Conservation (phyloP, 2,797 vertebrate genomes). For the Dendrocincla tyrannina region DNA sequence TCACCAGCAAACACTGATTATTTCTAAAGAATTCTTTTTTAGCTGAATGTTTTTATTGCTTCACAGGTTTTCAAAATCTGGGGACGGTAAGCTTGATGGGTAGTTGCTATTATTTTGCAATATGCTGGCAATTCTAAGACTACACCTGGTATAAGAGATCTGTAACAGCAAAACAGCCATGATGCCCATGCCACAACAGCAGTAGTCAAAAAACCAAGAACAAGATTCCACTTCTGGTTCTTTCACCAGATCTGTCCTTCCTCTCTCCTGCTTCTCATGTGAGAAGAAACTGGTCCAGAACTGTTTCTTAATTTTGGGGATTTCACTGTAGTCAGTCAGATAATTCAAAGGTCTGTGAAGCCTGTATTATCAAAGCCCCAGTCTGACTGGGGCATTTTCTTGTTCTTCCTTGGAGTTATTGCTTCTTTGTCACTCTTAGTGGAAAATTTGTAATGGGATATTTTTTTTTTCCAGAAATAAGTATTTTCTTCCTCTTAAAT, state of each 20-base stretch:
- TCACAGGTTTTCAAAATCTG: neutral
- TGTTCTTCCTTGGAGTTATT: neutral
- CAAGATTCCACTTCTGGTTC: neutral
- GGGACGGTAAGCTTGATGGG: neutral
- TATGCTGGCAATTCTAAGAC: neutral
- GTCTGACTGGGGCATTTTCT: neutral
- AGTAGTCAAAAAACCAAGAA: neutral
- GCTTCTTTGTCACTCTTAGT: neutral
- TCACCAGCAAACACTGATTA: fast-evolving
- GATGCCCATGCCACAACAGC: neutral
- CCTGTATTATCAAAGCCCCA: neutral
- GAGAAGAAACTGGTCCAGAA: neutral
- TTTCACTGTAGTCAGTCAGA: neutral
- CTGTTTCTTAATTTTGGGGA: neutral
- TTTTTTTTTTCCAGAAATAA: neutral
- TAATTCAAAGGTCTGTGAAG: neutral
- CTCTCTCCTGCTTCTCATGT: neutral
- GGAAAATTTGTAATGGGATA: neutral
- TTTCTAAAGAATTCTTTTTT: neutral
- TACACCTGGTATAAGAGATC: neutral
- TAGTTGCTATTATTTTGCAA: neutral
- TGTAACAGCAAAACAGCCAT: neutral
- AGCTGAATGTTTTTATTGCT: neutral
- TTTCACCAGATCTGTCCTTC: neutral
- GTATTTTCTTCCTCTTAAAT: neutral